A percentile compares a stretch with the other conserved stretches of the same genome.
Conservation (phyloP, 2,113 vertebrate genomes). For the Macroglossus sobrinus region DNA sequence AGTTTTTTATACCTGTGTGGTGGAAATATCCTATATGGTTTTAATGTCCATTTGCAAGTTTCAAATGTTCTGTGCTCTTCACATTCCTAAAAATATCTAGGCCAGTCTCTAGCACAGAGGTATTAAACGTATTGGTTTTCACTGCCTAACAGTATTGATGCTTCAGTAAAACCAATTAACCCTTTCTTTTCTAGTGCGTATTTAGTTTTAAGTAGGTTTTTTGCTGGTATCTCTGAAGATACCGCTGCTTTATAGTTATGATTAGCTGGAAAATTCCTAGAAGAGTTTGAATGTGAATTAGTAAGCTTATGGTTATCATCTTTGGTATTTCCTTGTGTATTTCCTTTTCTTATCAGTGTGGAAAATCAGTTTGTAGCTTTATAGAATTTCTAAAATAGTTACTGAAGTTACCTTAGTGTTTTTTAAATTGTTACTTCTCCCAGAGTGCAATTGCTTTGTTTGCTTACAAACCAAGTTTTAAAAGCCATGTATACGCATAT, state of each 20-base stretch:
- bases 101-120: not conserved
- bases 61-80: not conserved
- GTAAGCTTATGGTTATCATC: not conserved
- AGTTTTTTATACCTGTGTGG: not conserved
- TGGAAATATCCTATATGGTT: not conserved
- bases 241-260: not conserved
- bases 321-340: constrained; percentile 16
- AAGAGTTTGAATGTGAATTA: constrained; percentile 42
- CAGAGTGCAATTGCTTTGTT: not conserved
- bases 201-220: not conserved
- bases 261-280: constrained; percentile 49
- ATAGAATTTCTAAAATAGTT: constrained; percentile 27
- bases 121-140: not conserved
- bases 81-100: not conserved
- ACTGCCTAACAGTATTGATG: not conserved
- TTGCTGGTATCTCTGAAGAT: not conserved
- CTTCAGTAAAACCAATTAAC: not conserved
- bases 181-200: not conserved
- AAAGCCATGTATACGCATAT: not conserved
- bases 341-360: constrained; percentile 40
- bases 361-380: constrained; percentile 8
- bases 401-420: not conserved
- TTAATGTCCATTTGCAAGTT: not conserved
- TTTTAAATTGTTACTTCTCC: constrained; percentile 23
- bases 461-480: not conserved